Evolutionary conservation across 2,888 invertebrate genomes (phyloP).

Genomic region (Acanthosepion pharaonis): DNA sequence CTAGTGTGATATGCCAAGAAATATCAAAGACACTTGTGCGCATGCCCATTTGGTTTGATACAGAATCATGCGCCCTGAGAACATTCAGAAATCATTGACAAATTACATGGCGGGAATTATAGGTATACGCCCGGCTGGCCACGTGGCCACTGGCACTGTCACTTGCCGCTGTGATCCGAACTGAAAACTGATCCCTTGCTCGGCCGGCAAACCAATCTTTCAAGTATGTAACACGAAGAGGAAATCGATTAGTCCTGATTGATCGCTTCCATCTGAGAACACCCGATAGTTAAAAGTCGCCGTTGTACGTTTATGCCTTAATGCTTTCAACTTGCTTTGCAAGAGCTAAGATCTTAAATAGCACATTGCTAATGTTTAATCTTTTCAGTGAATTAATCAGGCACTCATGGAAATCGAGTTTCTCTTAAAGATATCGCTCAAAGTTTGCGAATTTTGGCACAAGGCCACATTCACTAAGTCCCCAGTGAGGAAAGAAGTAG

Average conservation of each 20-base stretch:
- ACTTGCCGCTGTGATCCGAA: background rate
- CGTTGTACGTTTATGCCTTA: background rate
- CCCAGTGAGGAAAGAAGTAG: no score
- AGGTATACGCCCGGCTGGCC: background rate
- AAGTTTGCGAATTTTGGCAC: background rate
- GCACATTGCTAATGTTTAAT: background rate
- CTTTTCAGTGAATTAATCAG: background rate
- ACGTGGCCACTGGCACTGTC: background rate
- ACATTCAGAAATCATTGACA: background rate
- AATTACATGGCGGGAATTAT: background rate
- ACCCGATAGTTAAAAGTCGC: conserved; percentile 2
- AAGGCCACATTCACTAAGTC: background rate
- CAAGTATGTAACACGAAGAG: background rate
- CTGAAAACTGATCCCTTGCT: background rate
- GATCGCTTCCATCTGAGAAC: background rate
- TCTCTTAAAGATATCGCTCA: background rate
- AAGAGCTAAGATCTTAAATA: background rate
- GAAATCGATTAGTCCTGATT: conserved; percentile 21
- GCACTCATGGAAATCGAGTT: background rate
- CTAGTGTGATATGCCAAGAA: background rate
- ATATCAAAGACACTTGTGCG: background rate
- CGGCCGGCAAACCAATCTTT: background rate
- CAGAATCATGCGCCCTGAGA: background rate
- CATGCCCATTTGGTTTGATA: background rate
- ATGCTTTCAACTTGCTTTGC: background rate